Conservation (phyloP, 2,888 invertebrate species). For the Eristalis arbustorum region DNA sequence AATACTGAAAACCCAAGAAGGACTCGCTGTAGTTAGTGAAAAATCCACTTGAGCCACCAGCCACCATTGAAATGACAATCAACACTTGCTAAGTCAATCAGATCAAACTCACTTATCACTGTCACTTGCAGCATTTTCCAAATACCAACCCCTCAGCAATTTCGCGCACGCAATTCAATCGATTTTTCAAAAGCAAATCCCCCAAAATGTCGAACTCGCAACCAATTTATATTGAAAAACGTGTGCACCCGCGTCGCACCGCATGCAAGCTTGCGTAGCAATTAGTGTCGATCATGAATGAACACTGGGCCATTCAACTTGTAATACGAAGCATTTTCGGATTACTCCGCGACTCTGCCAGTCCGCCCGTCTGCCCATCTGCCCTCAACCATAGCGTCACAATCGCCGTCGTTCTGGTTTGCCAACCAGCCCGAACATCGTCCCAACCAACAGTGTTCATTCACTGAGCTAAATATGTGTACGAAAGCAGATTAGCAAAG, state of each 20-base stretch:
- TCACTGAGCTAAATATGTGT: conserved; percentile 44
- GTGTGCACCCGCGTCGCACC: not conserved
- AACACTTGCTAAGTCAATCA: no score
- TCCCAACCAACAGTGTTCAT: conserved; percentile 21
- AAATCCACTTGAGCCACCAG: no score
- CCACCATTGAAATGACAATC: no score
- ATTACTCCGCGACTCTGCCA: not conserved
- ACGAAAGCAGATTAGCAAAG: conserved; percentile 79
- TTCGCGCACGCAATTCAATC: not conserved
- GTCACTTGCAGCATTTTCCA: not conserved
- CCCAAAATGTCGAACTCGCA: not conserved
- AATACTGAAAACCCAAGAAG: no score
- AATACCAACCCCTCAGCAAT: not conserved
- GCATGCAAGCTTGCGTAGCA: conserved; percentile 1
- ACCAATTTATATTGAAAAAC: not conserved
- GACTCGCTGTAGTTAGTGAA: no score
- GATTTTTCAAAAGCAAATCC: not conserved
- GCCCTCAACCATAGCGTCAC: not conserved
- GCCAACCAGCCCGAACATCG: not conserved
- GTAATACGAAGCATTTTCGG: conserved; percentile 5
- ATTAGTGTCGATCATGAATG: conserved; percentile 22
- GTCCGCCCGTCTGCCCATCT: no score
- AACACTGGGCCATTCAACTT: conserved; percentile 16
- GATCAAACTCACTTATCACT: no score
- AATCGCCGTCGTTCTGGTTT: conserved; percentile 8